Evolutionary conservation across 1,140 invertebrate species (phyloP).

Genomic region (Papilio aristodemus): DNA sequence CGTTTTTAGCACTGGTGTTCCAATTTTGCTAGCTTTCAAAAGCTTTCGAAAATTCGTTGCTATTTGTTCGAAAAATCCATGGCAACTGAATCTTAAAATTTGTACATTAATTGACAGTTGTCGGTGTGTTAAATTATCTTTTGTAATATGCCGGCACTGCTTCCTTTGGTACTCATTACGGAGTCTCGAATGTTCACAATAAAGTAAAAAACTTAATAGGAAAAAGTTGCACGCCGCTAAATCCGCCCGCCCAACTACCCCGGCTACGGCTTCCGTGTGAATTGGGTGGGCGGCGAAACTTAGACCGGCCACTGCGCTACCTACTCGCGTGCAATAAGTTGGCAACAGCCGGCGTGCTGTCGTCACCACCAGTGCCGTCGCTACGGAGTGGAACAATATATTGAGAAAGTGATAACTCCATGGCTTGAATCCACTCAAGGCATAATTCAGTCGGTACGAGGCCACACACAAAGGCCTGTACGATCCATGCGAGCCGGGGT

Average conservation of each 20-base stretch:
- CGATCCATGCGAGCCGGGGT: conserved; percentile 94
- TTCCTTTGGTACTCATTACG: conserved; percentile 74
- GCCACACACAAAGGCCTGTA: conserved; percentile 95
- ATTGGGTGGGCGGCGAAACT: conserved; percentile 97
- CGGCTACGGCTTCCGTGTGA: conserved; percentile 97
- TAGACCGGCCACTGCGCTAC: conserved; percentile 89
- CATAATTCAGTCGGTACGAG: conserved; percentile 95
- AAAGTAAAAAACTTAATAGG: conserved; percentile 91
- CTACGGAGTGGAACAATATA: conserved; percentile 90
- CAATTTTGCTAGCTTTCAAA: conserved; percentile 64
- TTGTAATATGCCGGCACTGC: conserved; percentile 56
- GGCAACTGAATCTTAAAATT: conserved; percentile 66
- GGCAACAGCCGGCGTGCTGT: conserved; percentile 85
- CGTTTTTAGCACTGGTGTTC: conserved; percentile 65
- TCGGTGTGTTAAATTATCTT: conserved; percentile 53
- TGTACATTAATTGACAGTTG: conserved; percentile 52
- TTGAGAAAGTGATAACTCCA: conserved; percentile 96
- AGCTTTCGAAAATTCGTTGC: conserved; percentile 67
- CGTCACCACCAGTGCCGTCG: conserved; percentile 89
- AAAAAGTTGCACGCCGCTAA: conserved; percentile 95
- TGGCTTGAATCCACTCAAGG: conserved; percentile 91
- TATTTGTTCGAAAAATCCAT: conserved; percentile 68
- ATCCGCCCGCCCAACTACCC: conserved; percentile 97
- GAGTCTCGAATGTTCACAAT: conserved; percentile 84
- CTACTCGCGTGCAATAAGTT: conserved; percentile 81